Conservation (phyloP, 1,140 invertebrate genomes). For the Drosophila leontia region DNA sequence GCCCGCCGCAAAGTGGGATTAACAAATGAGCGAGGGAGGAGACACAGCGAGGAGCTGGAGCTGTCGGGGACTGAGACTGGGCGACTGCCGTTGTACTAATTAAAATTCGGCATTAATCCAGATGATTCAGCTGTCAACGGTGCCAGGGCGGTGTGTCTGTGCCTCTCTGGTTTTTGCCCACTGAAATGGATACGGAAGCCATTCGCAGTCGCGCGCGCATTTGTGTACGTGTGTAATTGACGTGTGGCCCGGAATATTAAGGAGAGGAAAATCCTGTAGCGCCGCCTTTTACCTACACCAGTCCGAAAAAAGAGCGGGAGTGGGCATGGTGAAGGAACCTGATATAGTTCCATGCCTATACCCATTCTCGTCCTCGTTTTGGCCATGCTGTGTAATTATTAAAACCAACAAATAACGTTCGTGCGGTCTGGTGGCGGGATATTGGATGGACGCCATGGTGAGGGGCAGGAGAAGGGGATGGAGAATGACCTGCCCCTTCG, state of each 20-base stretch:
- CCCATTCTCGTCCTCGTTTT: slow-evolving; percentile 23
- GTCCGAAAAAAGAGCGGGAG: neutral
- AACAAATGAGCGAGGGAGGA: slow-evolving; percentile 32
- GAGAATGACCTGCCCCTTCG: neutral
- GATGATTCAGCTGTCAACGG: slow-evolving; percentile 81
- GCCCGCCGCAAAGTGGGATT: slow-evolving; percentile 57
- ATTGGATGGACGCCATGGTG: slow-evolving; percentile 8
- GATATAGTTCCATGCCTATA: slow-evolving; percentile 15
- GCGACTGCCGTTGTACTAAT: slow-evolving; percentile 71
- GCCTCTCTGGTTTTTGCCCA: slow-evolving; percentile 27
- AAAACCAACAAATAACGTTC: slow-evolving; percentile 84
- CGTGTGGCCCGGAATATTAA: slow-evolving; percentile 79
- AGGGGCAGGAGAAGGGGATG: neutral
- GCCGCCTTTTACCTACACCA: slow-evolving; percentile 7
- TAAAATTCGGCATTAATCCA: slow-evolving; percentile 84
- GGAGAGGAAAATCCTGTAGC: slow-evolving; percentile 55
- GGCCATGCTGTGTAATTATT: slow-evolving; percentile 77
- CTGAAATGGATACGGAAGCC: slow-evolving; percentile 46
- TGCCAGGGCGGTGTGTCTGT: slow-evolving; percentile 13
- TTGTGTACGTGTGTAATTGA: slow-evolving; percentile 74
- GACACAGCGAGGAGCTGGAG: neutral
- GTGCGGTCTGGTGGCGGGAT: slow-evolving; percentile 50
- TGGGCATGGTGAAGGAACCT: slow-evolving; percentile 6
- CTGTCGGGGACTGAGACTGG: neutral
- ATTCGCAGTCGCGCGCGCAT: slow-evolving; percentile 46